A percentile compares a stretch with the other conserved stretches of the same genome.
These are phyloP conservation scores for Drosophila percnosoma DNA, from an alignment of 2,888 invertebrate species.

Conservation along the genomic window DNA sequence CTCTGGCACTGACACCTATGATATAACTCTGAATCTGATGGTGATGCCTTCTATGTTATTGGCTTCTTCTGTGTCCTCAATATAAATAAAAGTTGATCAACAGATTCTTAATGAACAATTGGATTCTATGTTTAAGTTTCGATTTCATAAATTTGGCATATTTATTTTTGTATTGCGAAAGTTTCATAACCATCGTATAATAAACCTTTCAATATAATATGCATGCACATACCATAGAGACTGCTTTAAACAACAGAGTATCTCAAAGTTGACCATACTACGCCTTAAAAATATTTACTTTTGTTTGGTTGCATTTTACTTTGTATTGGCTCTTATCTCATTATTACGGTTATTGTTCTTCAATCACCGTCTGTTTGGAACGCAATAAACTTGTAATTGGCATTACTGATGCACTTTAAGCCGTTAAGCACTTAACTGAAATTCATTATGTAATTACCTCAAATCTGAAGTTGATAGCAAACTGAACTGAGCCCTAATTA, in stretches of 20 bases:
- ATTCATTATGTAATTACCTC: constrained; percentile 20
- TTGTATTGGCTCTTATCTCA: constrained; percentile 48
- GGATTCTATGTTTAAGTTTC: not conserved
- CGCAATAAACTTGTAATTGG: constrained; percentile 45
- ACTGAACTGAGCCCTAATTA: not conserved
- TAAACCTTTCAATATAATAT: not conserved
- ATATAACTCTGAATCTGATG: not conserved
- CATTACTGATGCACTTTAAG: constrained; percentile 25
- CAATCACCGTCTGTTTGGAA: constrained; percentile 34
- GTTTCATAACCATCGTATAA: not conserved
- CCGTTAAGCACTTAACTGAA: not conserved
- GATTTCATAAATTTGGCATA: not conserved
- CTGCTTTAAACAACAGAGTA: not conserved
- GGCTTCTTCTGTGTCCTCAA: not conserved
- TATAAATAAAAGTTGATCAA: not conserved
- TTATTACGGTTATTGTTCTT: constrained; percentile 51
- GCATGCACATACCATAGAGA: too few relatives aligned
- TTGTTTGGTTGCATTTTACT: constrained; percentile 31
- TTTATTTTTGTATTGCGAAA: not conserved
- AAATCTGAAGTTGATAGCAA: not conserved
- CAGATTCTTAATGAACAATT: too few relatives aligned
- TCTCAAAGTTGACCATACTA: not conserved
- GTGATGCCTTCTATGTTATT: not conserved
- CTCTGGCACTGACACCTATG: not conserved
- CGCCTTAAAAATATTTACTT: not conserved